Evolutionary conservation across 2,888 invertebrate genomes (phyloP).

Genomic region (Ormyrus pomaceus): DNA sequence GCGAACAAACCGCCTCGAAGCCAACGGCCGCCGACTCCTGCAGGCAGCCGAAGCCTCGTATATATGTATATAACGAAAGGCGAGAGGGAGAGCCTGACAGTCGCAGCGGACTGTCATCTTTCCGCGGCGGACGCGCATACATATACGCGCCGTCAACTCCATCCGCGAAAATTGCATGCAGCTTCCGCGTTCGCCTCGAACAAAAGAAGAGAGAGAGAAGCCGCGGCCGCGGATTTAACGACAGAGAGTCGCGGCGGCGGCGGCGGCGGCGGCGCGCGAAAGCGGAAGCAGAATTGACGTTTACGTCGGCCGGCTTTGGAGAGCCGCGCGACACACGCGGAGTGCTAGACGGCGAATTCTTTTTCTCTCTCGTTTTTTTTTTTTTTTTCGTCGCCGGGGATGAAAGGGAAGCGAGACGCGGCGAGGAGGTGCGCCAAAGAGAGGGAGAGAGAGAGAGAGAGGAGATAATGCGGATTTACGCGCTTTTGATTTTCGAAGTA

Average conservation of each 20-base stretch:
- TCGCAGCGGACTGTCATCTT: background rate
- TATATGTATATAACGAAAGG: background rate
- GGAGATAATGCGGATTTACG: background rate
- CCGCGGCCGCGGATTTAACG: no score
- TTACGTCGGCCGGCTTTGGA: conserved; percentile 18
- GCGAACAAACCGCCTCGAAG: background rate
- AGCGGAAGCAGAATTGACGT: conserved; percentile 17
- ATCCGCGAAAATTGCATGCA: no score
- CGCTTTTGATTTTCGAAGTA: no score
- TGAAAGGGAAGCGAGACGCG: no score
- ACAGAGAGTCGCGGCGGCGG: no score
- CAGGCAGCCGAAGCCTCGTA: background rate
- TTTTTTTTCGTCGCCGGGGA: no score
- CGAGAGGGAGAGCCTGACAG: background rate
- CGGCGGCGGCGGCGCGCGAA: no score
- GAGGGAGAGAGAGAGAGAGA: no score
- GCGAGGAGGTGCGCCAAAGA: no score
- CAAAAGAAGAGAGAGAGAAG: background rate
- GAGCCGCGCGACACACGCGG: background rate
- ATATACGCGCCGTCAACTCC: background rate
- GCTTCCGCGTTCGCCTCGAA: no score
- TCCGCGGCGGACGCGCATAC: background rate
- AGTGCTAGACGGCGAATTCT: background rate
- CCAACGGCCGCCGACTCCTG: conserved; percentile 2
- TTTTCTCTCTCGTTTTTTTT: background rate